These are phyloP conservation scores for Neostethus bicornis DNA, from an alignment of 2,797 vertebrate species.

Conservation along the genomic window DNA sequence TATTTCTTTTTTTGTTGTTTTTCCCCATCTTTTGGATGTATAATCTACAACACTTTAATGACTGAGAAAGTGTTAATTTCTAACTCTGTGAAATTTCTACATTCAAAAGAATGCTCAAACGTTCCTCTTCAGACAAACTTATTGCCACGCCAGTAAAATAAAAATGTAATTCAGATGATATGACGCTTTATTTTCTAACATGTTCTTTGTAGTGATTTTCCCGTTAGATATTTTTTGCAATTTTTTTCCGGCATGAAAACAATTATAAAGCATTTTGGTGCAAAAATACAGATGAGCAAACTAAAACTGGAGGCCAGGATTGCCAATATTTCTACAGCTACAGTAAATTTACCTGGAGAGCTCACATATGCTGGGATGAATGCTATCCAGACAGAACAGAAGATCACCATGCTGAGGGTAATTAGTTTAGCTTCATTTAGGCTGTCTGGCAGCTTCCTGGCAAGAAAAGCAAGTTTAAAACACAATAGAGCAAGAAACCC, in stretches of 20 bases:
- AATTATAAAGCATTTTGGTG: conserved; percentile 76
- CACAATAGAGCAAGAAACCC: conserved; percentile 71
- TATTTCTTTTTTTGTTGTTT: no score
- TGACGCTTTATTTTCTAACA: conserved; percentile 32
- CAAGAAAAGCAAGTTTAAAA: conserved; percentile 72
- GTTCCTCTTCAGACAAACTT: no score
- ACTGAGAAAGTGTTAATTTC: no score
- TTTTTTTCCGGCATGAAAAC: conserved; percentile 68
- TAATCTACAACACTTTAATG: no score
- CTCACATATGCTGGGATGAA: conserved; percentile 79
- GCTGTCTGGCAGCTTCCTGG: conserved; percentile 71
- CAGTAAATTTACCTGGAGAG: conserved; percentile 77
- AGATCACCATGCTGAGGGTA: conserved; percentile 79
- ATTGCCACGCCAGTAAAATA: no score
- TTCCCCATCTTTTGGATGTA: no score
- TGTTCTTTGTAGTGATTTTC: conserved; percentile 47
- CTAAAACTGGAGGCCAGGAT: conserved; percentile 75
- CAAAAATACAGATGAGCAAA: conserved; percentile 70
- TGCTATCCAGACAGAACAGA: conserved; percentile 73
- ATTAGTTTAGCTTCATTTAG: conserved; percentile 78
- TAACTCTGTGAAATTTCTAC: no score
- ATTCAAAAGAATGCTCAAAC: no score
- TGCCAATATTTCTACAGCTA: conserved; percentile 80
- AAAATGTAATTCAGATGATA: no score
- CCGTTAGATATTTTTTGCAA: conserved; percentile 63